Conservation (phyloP, 2,797 vertebrate genomes). For the Pipistrellus pipistrellus region DNA sequence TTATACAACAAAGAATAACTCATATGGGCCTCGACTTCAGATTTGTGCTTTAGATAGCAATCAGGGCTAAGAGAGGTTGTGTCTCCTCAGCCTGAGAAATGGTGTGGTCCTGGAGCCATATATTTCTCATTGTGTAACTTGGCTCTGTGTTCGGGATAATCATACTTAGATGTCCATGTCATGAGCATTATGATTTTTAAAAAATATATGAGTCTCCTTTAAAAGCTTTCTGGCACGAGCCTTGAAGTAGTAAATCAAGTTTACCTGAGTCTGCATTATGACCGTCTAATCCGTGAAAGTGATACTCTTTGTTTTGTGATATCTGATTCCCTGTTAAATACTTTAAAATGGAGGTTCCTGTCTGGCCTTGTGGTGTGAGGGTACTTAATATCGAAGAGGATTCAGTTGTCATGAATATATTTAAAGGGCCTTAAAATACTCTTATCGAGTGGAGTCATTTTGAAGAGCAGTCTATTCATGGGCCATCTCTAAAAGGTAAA, state of each 20-base stretch:
- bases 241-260: conserved; percentile 72
- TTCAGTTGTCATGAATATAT: conserved; percentile 72
- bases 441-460: conserved; percentile 18
- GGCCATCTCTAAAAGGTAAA: conserved; percentile 42
- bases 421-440: conserved; percentile 73
- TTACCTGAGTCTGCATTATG: conserved; percentile 73
- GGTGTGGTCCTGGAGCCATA: conserved; percentile 27
- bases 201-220: conserved; percentile 69
- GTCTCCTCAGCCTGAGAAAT: conserved; percentile 17
- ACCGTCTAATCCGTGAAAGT: conserved; percentile 67
- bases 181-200: conserved; percentile 62
- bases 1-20: conserved; percentile 53
- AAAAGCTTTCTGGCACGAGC: conserved; percentile 77
- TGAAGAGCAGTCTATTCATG: conserved; percentile 52
- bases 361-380: conserved; percentile 38
- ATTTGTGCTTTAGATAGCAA: conserved; percentile 10
- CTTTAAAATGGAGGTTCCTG: conserved; percentile 73
- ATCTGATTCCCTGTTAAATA: conserved; percentile 78
- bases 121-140: conserved; percentile 74
- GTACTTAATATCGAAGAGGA: conserved; percentile 70
- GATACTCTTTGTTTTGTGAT: conserved; percentile 80
- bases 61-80: background rate
- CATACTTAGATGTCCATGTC: conserved; percentile 41
- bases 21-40: conserved; percentile 1
- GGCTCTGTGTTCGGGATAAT: conserved; percentile 54